Percentiles rank a stretch among this genome's conserved stretches.
These are phyloP conservation scores for Vicugna pacos DNA, from an alignment of 2,113 vertebrate species.

Conservation along the genomic window DNA sequence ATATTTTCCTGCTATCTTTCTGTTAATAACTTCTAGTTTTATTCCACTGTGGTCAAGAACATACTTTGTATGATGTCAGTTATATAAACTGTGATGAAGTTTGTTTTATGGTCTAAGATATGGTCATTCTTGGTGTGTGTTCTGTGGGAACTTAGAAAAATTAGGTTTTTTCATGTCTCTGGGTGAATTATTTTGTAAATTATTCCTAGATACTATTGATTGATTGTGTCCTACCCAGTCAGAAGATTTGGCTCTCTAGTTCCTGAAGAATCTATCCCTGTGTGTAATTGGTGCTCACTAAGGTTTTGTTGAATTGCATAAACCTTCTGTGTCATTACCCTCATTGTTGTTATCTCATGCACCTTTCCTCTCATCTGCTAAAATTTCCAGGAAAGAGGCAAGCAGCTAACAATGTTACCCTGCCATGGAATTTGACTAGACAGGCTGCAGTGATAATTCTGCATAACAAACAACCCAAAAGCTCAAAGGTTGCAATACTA, in stretches of 20 bases:
- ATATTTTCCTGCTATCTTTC: background rate
- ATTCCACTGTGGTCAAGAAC: background rate
- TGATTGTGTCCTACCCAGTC: background rate
- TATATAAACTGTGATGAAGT: background rate
- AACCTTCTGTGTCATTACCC: background rate
- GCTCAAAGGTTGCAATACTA: background rate
- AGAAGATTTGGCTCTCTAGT: background rate
- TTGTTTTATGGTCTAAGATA: background rate
- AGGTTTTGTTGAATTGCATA: background rate
- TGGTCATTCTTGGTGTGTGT: background rate
- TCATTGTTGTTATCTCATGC: background rate
- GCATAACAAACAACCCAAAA: background rate
- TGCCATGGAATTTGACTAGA: background rate
- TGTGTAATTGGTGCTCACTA: background rate
- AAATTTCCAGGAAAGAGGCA: background rate
- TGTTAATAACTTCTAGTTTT: background rate
- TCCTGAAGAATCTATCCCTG: background rate
- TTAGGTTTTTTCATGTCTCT: background rate
- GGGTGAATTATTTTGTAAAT: background rate
- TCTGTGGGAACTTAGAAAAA: background rate
- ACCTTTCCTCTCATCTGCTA: background rate
- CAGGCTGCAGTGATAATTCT: background rate
- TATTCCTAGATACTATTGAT: background rate
- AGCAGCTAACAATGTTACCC: background rate
- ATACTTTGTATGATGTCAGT: conserved; percentile 17